These are phyloP conservation scores for Acheta domesticus DNA, from an alignment of 2,888 invertebrate genomes.

Conservation along the genomic window DNA sequence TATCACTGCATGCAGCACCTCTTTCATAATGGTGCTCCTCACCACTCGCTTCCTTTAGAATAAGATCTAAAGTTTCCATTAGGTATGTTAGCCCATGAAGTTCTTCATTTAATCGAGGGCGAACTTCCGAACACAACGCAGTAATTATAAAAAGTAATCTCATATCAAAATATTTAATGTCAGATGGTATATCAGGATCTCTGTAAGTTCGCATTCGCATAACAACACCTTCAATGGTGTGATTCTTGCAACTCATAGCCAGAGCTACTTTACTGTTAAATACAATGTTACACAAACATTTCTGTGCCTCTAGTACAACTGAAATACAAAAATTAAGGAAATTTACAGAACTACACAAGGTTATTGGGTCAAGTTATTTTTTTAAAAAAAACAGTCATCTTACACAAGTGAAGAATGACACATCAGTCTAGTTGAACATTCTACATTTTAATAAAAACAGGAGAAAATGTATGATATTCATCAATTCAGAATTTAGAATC, in stretches of 20 bases:
- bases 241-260: constrained; percentile 58
- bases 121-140: constrained; percentile 70
- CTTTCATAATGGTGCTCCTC: constrained; percentile 25
- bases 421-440: too few species aligned
- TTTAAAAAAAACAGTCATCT: too few species aligned
- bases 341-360: too few species aligned
- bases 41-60: constrained; percentile 51
- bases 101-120: constrained; percentile 62
- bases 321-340: constrained; percentile 37
- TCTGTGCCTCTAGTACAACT: constrained; percentile 73
- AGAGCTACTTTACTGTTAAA: constrained; percentile 69
- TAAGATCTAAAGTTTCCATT: constrained; percentile 63
- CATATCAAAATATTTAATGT: constrained; percentile 81
- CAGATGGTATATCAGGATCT: constrained; percentile 61
- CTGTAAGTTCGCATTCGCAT: constrained; percentile 67
- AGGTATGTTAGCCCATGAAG: constrained; percentile 67
- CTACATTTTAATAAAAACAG: too few species aligned
- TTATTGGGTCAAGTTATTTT: too few species aligned
- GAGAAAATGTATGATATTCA: too few species aligned
- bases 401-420: too few species aligned
- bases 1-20: constrained; percentile 32
- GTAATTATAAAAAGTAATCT: constrained; percentile 85
- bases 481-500: too few species aligned
- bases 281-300: constrained; percentile 84
- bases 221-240: constrained; percentile 67